Conservation (phyloP, 2,888 invertebrate species). For the Coremacera marginata region DNA sequence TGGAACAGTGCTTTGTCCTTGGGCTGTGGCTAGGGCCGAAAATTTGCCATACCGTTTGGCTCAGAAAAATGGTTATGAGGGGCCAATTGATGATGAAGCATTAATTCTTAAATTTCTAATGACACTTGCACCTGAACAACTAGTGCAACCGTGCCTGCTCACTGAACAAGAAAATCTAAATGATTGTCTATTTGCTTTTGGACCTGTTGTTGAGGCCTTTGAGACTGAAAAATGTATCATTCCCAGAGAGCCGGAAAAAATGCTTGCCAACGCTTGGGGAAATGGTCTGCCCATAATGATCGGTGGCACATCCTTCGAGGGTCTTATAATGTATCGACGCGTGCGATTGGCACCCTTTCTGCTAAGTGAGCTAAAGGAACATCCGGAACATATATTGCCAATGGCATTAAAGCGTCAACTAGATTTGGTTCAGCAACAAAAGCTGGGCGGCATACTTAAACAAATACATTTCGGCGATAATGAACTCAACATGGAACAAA, state of each 20-base stretch:
- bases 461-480: constrained; percentile 56
- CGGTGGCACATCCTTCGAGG: constrained; percentile 66
- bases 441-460: constrained; percentile 51
- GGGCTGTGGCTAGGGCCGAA: constrained; percentile 55
- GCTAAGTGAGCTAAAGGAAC: constrained; percentile 52
- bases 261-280: constrained; percentile 62
- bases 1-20: constrained; percentile 59
- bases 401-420: constrained; percentile 54
- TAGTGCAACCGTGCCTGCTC: constrained; percentile 57
- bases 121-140: constrained; percentile 48
- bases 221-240: constrained; percentile 56
- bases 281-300: constrained; percentile 64
- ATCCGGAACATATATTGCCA: constrained; percentile 61
- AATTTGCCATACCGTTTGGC: constrained; percentile 60
- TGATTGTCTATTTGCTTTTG: constrained; percentile 62
- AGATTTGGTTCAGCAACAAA: constrained; percentile 48
- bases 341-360: constrained; percentile 54
- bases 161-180: constrained; percentile 56
- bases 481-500: constrained; percentile 60
- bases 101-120: constrained; percentile 53
- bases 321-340: constrained; percentile 59
- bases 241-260: constrained; percentile 54
- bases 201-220: constrained; percentile 65
- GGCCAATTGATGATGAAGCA: constrained; percentile 57
- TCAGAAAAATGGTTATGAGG: constrained; percentile 53